Evolutionary conservation across 2,888 invertebrate genomes (phyloP).

Genomic region (Helobdella robusta): DNA sequence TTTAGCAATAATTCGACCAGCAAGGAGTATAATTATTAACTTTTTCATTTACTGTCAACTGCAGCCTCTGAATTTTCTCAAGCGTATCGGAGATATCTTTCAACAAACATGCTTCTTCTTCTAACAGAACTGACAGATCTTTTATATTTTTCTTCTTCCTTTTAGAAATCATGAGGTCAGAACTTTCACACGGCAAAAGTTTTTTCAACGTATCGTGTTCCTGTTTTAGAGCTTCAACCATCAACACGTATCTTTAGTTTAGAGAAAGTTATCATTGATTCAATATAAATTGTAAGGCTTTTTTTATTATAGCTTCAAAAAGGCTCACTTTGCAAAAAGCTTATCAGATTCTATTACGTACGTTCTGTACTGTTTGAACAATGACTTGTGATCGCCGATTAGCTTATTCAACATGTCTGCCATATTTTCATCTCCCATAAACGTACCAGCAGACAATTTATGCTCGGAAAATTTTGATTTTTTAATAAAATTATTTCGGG

Average conservation of each 20-base stretch:
- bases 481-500: too few relatives aligned
- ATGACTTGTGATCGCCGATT: slow-evolving; percentile 15
- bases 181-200: slow-evolving; percentile 5
- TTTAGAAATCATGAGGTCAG: slow-evolving; percentile 8
- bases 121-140: neutral
- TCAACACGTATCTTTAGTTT: slow-evolving; percentile 8
- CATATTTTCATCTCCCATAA: slow-evolving; percentile 7
- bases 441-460: too few relatives aligned
- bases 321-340: slow-evolving; percentile 4
- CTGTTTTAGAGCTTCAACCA: slow-evolving; percentile 20
- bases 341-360: slow-evolving; percentile 14
- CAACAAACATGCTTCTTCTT: slow-evolving; percentile 14
- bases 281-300: too few relatives aligned
- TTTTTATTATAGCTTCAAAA: too few relatives aligned
- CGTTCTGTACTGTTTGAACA: slow-evolving; percentile 14
- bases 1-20: too few relatives aligned
- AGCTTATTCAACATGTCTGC: slow-evolving; percentile 3
- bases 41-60: slow-evolving; percentile 2
- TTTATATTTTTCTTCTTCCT: neutral
- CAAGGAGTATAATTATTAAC: too few relatives aligned
- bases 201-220: slow-evolving; percentile 16
- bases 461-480: too few relatives aligned
- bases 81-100: slow-evolving; percentile 9
- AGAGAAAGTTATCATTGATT: too few relatives aligned
- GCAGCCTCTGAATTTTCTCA: slow-evolving; percentile 14